phyloP scores from a whole-genome alignment of 2,113 vertebrate species.

The Varanus komodoensis region DNA sequence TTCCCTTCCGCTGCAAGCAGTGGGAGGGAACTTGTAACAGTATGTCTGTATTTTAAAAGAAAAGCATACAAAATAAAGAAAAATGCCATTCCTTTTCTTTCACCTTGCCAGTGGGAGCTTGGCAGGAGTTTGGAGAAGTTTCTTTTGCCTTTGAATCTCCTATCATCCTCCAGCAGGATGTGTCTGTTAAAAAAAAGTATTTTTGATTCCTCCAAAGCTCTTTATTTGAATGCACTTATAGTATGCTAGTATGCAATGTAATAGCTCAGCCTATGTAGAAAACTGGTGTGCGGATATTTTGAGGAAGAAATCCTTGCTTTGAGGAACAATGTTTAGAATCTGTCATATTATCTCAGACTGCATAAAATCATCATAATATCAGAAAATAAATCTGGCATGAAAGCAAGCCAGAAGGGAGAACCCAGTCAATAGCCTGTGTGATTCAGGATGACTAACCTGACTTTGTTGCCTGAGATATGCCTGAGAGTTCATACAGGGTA shows the following conservation, averaged over 20 bases:
- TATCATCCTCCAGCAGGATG: too few species aligned
- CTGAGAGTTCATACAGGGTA: not conserved
- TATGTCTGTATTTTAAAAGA: too few species aligned
- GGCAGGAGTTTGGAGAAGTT: too few species aligned
- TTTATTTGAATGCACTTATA: not conserved
- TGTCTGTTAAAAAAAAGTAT: too few species aligned
- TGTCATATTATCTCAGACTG: not conserved
- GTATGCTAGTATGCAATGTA: not conserved
- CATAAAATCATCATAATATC: not conserved
- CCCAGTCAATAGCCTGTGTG: not conserved
- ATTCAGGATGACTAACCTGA: not conserved
- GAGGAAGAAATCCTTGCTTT: not conserved
- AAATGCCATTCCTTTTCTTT: too few species aligned
- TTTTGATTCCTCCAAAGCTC: not conserved
- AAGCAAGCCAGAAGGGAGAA: not conserved
- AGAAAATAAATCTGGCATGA: not conserved
- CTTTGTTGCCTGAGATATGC: not conserved
- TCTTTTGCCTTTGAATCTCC: too few species aligned
- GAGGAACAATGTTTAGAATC: not conserved
- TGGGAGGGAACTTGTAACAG: too few species aligned
- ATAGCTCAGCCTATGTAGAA: not conserved
- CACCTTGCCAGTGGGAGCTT: too few species aligned
- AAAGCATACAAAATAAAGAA: too few species aligned
- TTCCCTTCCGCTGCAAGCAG: too few species aligned
- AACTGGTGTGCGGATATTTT: not conserved